Percentiles rank a stretch among this genome's conserved stretches.
Evolutionary conservation across 1,140 invertebrate species (phyloP).

Genomic region (Aphaenogaster rudis): DNA sequence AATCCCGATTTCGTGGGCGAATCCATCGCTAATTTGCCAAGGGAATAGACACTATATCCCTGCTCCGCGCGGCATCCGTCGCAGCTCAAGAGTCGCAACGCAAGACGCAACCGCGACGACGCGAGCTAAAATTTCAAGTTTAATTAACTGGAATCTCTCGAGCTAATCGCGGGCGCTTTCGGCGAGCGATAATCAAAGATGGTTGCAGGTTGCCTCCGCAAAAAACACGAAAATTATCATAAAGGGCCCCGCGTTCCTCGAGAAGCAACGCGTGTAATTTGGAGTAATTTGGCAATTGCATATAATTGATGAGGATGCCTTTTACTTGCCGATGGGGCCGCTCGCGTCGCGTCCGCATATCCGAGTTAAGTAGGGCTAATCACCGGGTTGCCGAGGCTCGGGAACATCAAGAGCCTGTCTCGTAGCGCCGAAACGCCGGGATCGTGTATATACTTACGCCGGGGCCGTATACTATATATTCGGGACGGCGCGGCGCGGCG

Average conservation of each 20-base stretch:
- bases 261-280: slow-evolving; percentile 81
- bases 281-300: slow-evolving; percentile 86
- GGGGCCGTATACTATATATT: slow-evolving; percentile 42
- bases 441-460: slow-evolving; percentile 47
- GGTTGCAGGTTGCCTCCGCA: background rate
- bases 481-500: background rate
- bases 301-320: slow-evolving; percentile 85
- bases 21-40: background rate
- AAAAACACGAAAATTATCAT: slow-evolving; percentile 70
- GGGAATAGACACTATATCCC: background rate
- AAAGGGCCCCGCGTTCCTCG: slow-evolving; percentile 55
- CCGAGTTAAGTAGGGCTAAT: slow-evolving; percentile 85
- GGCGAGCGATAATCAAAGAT: slow-evolving; percentile 44
- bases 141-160: slow-evolving; percentile 22
- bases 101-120: too few relatives aligned
- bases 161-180: slow-evolving; percentile 32
- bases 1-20: background rate
- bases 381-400: slow-evolving; percentile 78
- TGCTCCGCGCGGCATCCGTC: background rate
- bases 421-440: slow-evolving; percentile 76
- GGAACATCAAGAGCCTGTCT: slow-evolving; percentile 77
- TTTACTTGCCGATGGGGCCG: slow-evolving; percentile 80
- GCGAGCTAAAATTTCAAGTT: background rate
- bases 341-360: slow-evolving; percentile 74
- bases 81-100: background rate